Evolutionary conservation across 2,888 invertebrate species (phyloP).

Genomic region (Eustalomyia histrio): DNA sequence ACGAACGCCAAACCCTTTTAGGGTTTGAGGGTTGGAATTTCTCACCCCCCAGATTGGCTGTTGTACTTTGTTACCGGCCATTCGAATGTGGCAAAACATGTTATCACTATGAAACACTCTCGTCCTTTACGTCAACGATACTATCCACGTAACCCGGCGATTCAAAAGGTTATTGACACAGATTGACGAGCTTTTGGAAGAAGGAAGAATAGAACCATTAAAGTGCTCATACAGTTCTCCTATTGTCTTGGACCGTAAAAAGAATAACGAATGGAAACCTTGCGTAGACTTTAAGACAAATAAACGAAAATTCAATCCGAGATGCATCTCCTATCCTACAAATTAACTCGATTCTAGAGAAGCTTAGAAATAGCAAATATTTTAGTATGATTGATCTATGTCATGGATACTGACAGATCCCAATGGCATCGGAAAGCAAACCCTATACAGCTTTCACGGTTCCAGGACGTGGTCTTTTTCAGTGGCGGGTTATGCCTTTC

Average conservation of each 20-base stretch:
- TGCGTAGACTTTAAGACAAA: conserved; percentile 30
- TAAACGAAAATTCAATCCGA: conserved; percentile 1
- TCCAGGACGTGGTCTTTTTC: not conserved
- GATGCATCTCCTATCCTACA: conserved; percentile 26
- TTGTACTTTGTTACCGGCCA: too few species aligned
- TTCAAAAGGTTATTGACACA: conserved; percentile 45
- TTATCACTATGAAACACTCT: conserved; percentile 20
- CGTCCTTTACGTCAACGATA: conserved; percentile 33
- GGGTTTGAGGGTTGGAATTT: too few species aligned
- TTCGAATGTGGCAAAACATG: not conserved
- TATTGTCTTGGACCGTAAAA: conserved; percentile 21
- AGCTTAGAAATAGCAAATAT: conserved; percentile 13
- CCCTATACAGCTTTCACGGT: conserved; percentile 25
- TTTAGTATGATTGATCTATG: conserved; percentile 11
- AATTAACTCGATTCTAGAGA: conserved; percentile 12
- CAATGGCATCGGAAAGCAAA: not conserved
- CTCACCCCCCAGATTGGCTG: too few species aligned
- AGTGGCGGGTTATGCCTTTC: conserved; percentile 13
- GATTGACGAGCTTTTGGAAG: conserved; percentile 15
- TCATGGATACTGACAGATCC: conserved; percentile 17
- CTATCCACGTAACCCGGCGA: conserved; percentile 31
- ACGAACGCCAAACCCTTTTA: too few species aligned
- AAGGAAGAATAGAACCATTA: conserved; percentile 36
- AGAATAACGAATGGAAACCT: conserved; percentile 32
- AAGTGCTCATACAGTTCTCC: conserved; percentile 34